Percentiles rank a stretch among this genome's conserved stretches.
Conservation (phyloP, 2,888 invertebrate species). For the Drosophila nr. fundita region DNA sequence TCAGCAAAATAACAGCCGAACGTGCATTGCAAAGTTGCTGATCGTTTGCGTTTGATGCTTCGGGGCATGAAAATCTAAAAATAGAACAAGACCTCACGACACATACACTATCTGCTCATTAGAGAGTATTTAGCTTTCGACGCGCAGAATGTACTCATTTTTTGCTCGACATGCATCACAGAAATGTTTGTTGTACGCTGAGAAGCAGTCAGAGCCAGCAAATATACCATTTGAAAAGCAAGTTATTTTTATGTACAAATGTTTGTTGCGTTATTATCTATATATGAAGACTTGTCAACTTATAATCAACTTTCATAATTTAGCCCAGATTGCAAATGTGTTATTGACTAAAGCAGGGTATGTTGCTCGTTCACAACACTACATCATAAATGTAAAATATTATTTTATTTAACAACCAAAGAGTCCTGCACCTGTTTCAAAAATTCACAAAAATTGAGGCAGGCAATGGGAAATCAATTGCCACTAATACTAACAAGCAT, state of each 20-base stretch:
- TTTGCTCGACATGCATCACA: neutral
- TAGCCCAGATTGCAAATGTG: neutral
- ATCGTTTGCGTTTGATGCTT: neutral
- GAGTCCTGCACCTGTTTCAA: neutral
- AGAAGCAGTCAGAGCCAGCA: neutral
- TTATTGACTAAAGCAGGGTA: neutral
- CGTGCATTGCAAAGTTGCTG: neutral
- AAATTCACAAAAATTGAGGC: neutral
- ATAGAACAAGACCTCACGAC: neutral
- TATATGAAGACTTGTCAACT: neutral
- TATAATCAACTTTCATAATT: neutral
- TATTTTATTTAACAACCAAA: neutral
- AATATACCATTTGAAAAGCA: neutral
- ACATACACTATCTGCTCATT: neutral
- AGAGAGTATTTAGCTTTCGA: neutral
- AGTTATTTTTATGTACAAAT: neutral
- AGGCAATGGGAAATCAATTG: neutral
- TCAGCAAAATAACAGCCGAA: neutral
- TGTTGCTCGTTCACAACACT: neutral
- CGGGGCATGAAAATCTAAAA: neutral
- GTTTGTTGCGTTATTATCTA: neutral
- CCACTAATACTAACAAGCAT: neutral
- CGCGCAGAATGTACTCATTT: neutral
- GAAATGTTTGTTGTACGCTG: neutral
- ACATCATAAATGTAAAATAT: neutral